Evolutionary conservation across 2,113 vertebrate species (phyloP).

Genomic region (Candoia aspera): DNA sequence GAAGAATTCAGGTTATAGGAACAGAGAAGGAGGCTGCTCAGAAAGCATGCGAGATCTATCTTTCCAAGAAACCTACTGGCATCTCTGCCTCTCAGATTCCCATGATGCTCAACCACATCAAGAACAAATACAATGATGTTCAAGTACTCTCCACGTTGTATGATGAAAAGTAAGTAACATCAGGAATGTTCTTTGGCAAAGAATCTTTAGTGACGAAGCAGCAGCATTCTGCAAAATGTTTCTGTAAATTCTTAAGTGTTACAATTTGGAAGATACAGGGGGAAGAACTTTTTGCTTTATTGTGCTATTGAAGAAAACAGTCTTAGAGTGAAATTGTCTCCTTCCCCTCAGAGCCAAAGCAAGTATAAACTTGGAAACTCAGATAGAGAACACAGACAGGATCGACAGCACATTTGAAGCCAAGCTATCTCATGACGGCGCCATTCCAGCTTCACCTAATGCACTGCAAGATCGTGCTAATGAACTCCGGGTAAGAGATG

Average conservation of each 20-base stretch:
- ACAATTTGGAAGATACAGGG: background rate
- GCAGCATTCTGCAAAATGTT: background rate
- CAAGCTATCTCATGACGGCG: conserved; percentile 79
- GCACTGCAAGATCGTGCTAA: conserved; percentile 75
- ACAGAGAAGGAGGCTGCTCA: conserved; percentile 79
- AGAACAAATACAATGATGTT: conserved; percentile 82
- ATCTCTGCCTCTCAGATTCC: conserved; percentile 79
- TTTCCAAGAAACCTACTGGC: conserved; percentile 72
- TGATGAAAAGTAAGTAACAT: conserved; percentile 83
- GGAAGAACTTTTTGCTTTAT: background rate
- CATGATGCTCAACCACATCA: conserved; percentile 76
- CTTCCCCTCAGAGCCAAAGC: conserved; percentile 79
- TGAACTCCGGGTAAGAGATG: conserved; percentile 80
- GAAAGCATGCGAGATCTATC: conserved; percentile 79
- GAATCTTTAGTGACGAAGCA: background rate
- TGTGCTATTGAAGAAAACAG: background rate
- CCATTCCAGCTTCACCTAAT: conserved; percentile 76
- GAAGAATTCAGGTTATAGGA: conserved; percentile 78
- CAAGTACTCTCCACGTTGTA: conserved; percentile 82
- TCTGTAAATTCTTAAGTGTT: background rate
- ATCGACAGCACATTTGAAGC: conserved; percentile 84
- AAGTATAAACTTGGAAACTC: conserved; percentile 85
- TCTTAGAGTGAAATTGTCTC: conserved; percentile 3
- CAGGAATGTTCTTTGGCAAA: background rate
- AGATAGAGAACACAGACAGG: conserved; percentile 84